Percentiles rank a stretch among this genome's conserved stretches.
phyloP scores from a whole-genome alignment of 2,888 invertebrate species.

The Drosophila seclusa region DNA sequence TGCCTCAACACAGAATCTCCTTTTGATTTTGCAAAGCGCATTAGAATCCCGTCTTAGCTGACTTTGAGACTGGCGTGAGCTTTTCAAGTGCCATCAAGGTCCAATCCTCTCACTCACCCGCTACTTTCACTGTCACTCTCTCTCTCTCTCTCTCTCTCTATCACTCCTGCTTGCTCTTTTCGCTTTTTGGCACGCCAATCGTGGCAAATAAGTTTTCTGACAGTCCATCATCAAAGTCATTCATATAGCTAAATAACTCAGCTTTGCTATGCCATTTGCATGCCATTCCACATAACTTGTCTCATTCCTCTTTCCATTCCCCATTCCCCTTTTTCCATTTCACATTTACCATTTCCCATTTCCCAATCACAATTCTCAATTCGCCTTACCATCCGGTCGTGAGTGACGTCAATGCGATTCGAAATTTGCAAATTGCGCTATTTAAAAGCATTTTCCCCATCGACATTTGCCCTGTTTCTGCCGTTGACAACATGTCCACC shows the following conservation, averaged over 20 bases:
- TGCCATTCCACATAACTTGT: conserved; percentile 27
- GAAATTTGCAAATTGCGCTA: conserved; percentile 49
- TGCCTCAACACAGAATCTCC: not conserved
- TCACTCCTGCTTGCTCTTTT: not conserved
- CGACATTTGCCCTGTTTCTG: conserved; percentile 5
- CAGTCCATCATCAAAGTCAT: conserved; percentile 34
- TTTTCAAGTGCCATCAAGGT: conserved; percentile 34
- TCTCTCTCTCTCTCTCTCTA: not conserved
- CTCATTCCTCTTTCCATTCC: conserved; percentile 5
- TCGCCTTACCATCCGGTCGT: not conserved
- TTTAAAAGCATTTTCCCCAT: conserved; percentile 36
- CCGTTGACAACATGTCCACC: conserved; percentile 5
- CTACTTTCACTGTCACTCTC: not conserved
- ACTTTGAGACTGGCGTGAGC: conserved; percentile 44
- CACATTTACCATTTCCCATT: not conserved
- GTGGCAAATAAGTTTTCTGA: conserved; percentile 35
- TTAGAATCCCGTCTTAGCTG: conserved; percentile 12
- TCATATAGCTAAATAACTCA: conserved; percentile 32
- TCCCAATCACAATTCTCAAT: not conserved
- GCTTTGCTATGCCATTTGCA: conserved; percentile 43
- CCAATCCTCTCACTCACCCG: not conserved
- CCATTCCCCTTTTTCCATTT: conserved; percentile 1
- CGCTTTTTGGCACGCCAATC: conserved; percentile 23
- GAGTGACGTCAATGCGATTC: conserved; percentile 67
- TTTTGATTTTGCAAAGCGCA: conserved; percentile 3